Conservation (phyloP, 2,888 invertebrate species). For the Chymomyza caudatula region DNA sequence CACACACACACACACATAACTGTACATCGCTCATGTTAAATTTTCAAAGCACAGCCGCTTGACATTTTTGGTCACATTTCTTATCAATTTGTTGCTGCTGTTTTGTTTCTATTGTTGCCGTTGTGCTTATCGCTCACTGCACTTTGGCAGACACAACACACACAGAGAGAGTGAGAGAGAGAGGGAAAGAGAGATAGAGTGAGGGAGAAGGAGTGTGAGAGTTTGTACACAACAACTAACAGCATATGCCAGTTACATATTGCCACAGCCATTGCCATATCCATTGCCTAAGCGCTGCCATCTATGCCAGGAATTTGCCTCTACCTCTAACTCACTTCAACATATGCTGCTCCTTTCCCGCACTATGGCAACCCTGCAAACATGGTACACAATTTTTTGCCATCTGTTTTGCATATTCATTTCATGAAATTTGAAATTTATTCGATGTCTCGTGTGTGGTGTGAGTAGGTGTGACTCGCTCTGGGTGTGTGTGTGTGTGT, state of each 20-base stretch:
- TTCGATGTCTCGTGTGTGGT: constrained; percentile 51
- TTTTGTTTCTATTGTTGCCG: constrained; percentile 15
- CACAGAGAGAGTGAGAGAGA: background rate
- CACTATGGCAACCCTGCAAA: background rate
- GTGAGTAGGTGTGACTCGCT: background rate
- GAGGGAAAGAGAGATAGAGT: no score
- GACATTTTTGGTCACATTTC: constrained; percentile 25
- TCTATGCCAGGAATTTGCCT: background rate
- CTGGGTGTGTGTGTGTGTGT: background rate
- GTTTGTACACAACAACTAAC: background rate
- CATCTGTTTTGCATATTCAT: constrained; percentile 67
- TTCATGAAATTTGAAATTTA: constrained; percentile 63
- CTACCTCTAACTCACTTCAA: background rate
- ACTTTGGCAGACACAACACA: background rate
- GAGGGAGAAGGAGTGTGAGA: no score
- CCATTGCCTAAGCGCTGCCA: constrained; percentile 12
- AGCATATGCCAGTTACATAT: constrained; percentile 32
- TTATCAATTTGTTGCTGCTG: constrained; percentile 23
- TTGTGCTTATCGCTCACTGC: background rate
- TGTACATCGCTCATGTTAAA: constrained; percentile 13
- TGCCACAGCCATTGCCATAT: constrained; percentile 17
- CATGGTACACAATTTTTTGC: constrained; percentile 14
- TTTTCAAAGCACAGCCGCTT: constrained; percentile 28
- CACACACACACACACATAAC: background rate
- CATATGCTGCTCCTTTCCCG: background rate